Conservation (phyloP, 2,888 invertebrate species). For the Melieria omissa region DNA sequence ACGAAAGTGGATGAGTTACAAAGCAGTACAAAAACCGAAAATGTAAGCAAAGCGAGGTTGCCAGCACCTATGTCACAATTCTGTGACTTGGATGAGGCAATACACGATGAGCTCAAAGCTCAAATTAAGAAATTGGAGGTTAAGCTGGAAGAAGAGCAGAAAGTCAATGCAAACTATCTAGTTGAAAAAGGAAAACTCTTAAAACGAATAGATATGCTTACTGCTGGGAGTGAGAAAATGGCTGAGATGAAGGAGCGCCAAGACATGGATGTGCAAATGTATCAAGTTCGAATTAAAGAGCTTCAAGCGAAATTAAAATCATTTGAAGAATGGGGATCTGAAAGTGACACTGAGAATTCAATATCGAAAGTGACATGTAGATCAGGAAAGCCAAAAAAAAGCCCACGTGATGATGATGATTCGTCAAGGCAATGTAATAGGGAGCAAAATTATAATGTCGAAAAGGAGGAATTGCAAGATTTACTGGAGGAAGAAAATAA, state of each 20-base stretch:
- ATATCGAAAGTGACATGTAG: too few species aligned
- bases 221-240: slow-evolving; percentile 80
- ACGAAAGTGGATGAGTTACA: slow-evolving; percentile 70
- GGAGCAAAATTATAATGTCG: slow-evolving; percentile 59
- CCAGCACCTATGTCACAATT: slow-evolving; percentile 51
- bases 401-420: too few species aligned
- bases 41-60: slow-evolving; percentile 49
- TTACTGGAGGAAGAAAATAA: slow-evolving; percentile 70
- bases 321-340: slow-evolving; percentile 68
- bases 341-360: neutral
- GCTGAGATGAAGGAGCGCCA: slow-evolving; percentile 84
- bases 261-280: slow-evolving; percentile 79
- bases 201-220: slow-evolving; percentile 80
- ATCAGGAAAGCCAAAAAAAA: too few species aligned
- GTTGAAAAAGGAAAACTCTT: slow-evolving; percentile 76
- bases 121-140: slow-evolving; percentile 77
- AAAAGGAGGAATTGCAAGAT: slow-evolving; percentile 73
- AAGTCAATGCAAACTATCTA: slow-evolving; percentile 72
- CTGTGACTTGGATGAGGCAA: slow-evolving; percentile 78
- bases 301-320: slow-evolving; percentile 74
- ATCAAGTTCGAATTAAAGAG: slow-evolving; percentile 78
- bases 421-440: too few species aligned
- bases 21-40: slow-evolving; percentile 32
- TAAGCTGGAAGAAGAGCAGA: slow-evolving; percentile 71
- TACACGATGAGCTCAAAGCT: slow-evolving; percentile 82